Percentiles rank a stretch among this genome's conserved stretches.
Conservation (phyloP, 2,797 vertebrate species). For the Varecia variegata region DNA sequence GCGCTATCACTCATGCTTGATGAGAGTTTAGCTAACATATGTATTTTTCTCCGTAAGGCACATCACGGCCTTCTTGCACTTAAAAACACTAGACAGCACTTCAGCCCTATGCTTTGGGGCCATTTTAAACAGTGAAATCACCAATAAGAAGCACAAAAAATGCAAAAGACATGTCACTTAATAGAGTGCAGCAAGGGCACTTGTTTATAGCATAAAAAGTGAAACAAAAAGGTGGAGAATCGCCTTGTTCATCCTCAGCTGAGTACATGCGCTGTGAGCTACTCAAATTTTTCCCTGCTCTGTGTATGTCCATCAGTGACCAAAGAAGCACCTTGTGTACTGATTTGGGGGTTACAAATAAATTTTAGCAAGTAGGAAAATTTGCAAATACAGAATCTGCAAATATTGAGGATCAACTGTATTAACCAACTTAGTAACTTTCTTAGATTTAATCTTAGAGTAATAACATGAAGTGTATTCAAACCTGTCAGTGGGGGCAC, state of each 20-base stretch:
- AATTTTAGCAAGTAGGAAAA: not conserved
- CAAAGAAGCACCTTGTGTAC: not conserved
- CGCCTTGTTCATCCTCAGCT: not conserved
- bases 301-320: not conserved
- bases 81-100: not conserved
- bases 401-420: not conserved
- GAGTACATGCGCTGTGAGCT: not conserved
- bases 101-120: not conserved
- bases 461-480: not conserved
- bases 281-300: not conserved
- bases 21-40: not conserved
- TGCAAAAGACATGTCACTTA: not conserved
- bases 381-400: not conserved
- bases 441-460: not conserved
- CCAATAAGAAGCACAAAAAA: not conserved
- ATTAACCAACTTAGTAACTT: not conserved
- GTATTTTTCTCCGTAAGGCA: not conserved
- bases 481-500: not conserved
- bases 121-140: not conserved
- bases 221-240: not conserved
- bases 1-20: not conserved
- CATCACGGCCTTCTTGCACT: not conserved
- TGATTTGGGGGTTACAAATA: not conserved
- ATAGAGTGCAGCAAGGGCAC: not conserved
- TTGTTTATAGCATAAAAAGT: not conserved